Conservation (phyloP, 2,113 vertebrate genomes). For the Romanogobio albipinnatus region DNA sequence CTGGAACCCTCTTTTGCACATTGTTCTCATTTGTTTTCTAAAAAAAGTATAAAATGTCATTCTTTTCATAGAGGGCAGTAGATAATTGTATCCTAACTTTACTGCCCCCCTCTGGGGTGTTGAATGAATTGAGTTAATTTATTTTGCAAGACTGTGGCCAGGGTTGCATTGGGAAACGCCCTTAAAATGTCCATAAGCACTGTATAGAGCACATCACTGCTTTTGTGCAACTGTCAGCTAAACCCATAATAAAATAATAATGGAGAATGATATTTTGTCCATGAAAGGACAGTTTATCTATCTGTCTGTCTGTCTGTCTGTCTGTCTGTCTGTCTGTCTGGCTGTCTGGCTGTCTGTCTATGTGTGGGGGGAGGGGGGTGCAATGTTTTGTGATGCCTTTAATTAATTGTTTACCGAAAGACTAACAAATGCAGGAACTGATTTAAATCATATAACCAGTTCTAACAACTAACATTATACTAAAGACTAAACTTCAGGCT, state of each 20-base stretch:
- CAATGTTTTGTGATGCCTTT: background rate
- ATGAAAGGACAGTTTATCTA: background rate
- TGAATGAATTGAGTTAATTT: background rate
- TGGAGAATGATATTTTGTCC: background rate
- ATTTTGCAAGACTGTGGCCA: constrained; percentile 7
- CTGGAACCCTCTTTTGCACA: constrained; percentile 44
- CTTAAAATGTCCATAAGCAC: background rate
- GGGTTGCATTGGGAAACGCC: background rate
- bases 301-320: background rate
- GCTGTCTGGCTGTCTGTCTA: background rate
- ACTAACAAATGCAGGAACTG: background rate
- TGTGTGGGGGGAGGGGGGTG: too few species aligned
- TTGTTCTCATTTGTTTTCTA: background rate
- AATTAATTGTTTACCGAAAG: background rate
- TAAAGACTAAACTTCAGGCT: background rate
- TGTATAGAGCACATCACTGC: constrained; percentile 20
- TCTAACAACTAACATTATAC: background rate
- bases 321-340: background rate
- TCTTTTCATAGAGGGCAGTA: background rate
- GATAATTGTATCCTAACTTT: constrained; percentile 36
- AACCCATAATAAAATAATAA: constrained; percentile 18
- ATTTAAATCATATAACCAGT: background rate
- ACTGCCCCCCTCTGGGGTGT: constrained; percentile 49
- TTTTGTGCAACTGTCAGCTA: constrained; percentile 42
- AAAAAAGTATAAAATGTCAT: background rate